These are phyloP conservation scores for Liodrosophila aerea DNA, from an alignment of 2,888 invertebrate species.

Conservation along the genomic window DNA sequence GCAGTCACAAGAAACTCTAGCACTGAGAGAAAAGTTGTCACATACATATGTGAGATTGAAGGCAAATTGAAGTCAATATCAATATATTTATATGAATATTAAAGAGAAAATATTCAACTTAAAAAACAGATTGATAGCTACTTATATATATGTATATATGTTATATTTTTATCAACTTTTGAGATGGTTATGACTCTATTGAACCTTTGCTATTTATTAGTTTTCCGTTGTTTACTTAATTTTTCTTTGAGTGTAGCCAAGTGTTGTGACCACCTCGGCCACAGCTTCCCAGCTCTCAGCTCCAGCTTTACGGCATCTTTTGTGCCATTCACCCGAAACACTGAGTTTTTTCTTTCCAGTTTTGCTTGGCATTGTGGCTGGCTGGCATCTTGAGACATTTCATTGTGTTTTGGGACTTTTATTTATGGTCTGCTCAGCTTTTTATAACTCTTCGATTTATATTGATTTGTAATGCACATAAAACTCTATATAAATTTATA, in stretches of 20 bases:
- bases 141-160: too few species aligned
- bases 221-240: too few species aligned
- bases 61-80: too few species aligned
- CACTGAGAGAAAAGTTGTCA: neutral
- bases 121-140: too few species aligned
- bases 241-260: too few species aligned
- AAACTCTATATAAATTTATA: conserved; percentile 44
- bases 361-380: conserved; percentile 43
- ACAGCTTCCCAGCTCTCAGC: conserved; percentile 2
- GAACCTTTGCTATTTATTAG: too few species aligned
- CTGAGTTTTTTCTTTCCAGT: conserved; percentile 53
- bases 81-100: too few species aligned
- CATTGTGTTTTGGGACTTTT: conserved; percentile 62
- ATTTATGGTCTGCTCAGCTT: conserved; percentile 69
- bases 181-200: too few species aligned
- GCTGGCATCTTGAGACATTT: conserved; percentile 72
- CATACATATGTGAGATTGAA: neutral
- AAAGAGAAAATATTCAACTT: too few species aligned
- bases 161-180: too few species aligned
- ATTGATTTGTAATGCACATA: conserved; percentile 70
- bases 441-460: conserved; percentile 77
- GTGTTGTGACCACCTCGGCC: conserved; percentile 3
- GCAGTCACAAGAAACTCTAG: neutral
- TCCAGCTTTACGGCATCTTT: conserved; percentile 1
- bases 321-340: conserved; percentile 68